phyloP scores from a whole-genome alignment of 2,113 vertebrate species.

The Bolborhynchus lineola region DNA sequence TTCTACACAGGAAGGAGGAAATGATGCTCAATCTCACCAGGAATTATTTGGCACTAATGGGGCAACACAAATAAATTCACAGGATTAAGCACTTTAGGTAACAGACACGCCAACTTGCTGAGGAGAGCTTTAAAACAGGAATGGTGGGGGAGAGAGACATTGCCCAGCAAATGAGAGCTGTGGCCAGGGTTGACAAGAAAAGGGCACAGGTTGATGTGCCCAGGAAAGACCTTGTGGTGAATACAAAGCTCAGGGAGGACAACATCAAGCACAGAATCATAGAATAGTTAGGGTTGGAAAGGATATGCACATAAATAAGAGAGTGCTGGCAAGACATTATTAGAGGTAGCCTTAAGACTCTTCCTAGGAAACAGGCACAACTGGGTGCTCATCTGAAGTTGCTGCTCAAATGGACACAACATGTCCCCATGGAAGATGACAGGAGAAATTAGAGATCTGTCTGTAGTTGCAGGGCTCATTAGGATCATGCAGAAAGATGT shows the following conservation, averaged over 20 bases:
- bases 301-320: not conserved
- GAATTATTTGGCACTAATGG: not conserved
- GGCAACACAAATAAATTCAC: not conserved
- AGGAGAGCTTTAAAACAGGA: not conserved
- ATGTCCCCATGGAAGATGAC: not conserved
- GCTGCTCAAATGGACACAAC: not conserved
- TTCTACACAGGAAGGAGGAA: not conserved
- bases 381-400: rapidly evolving
- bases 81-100: not conserved
- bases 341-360: not conserved
- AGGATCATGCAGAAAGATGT: not conserved
- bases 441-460: not conserved
- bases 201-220: not conserved
- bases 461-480: not conserved
- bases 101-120: not conserved
- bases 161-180: not conserved
- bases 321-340: not conserved
- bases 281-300: too few relatives aligned
- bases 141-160: not conserved
- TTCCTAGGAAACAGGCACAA: not conserved
- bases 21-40: not conserved
- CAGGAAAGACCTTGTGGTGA: not conserved
- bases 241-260: not conserved
- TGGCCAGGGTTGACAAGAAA: not conserved
- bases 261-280: not conserved